A percentile compares a stretch with the other conserved stretches of the same genome.
Evolutionary conservation across 2,797 vertebrate genomes (phyloP).

Genomic region (Lithobates sylvaticus): DNA sequence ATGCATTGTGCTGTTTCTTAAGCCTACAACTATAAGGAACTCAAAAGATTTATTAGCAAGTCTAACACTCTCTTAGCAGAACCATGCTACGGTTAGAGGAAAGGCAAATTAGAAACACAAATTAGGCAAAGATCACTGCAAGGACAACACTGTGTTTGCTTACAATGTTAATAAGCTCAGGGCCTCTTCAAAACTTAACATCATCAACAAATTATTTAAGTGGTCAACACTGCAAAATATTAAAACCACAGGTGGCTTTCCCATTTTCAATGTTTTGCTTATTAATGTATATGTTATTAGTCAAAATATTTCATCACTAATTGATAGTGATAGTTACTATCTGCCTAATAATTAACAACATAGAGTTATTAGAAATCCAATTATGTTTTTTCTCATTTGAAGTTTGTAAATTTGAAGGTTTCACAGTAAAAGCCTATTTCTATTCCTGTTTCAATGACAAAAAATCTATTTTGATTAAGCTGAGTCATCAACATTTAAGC

Average conservation of each 20-base stretch:
- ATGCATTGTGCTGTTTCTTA: constrained; percentile 6
- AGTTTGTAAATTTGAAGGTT: too few species aligned
- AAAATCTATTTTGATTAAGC: too few species aligned
- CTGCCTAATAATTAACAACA: too few species aligned
- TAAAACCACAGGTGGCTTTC: constrained; percentile 20
- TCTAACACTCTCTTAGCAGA: constrained; percentile 2
- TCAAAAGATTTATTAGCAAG: background rate
- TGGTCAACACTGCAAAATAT: constrained; percentile 15
- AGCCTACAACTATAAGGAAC: background rate
- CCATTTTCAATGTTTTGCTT: constrained; percentile 20
- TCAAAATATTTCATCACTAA: too few species aligned
- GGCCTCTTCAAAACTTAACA: background rate
- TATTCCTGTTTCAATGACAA: too few species aligned
- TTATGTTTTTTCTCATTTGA: too few species aligned
- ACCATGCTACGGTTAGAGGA: background rate
- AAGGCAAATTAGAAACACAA: constrained; percentile 18
- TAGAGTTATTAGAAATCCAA: too few species aligned
- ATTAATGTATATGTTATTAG: too few species aligned
- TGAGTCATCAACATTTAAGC: too few species aligned
- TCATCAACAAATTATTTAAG: constrained; percentile 22
- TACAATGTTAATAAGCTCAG: constrained; percentile 8
- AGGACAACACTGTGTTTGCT: background rate
- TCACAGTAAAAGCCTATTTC: too few species aligned
- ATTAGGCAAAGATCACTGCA: constrained; percentile 17
- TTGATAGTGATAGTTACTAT: too few species aligned